Base-by-base conservation (phyloP, 2,888 invertebrate species). In the Esperia sulphurella region DNA sequence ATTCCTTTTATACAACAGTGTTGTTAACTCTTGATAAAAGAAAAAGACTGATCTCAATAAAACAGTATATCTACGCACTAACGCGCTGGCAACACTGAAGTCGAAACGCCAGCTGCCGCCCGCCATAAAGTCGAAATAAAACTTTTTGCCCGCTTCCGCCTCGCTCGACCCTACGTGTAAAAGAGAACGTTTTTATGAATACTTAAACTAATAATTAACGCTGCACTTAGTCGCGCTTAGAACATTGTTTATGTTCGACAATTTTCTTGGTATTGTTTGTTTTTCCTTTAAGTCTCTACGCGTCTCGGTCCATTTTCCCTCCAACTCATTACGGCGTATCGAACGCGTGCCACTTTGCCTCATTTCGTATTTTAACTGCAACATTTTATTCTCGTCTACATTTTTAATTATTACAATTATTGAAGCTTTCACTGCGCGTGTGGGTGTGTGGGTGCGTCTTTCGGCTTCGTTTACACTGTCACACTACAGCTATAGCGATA, bases 131-230 rank as follows among this genome's bases (percentile, higher is more conserved):
- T 51, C 53, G 53, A 57, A 57, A 61, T 59, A 58, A 60, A 63
- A 65, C 58, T 67, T 69, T 67, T 66, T 59, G 63, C 61, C 54
- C 49, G 55, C 61, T 65, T 67, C 65, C 46, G 43, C 43, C 14
- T 29, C 37, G 48, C 14, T 29, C 37, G 48, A 45, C 45, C 31
- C 33, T 28, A 43, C 43, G 39, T 43, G 29, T 45, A 59, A 57
- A 63, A 54, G 58, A 57, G 55, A 63, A 54, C 52, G 57, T 59
- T 78, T 80, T 80, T 81, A 79, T 81, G 78, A 75, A 81, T 76
- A 80, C 79, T 78, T 76, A 79, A 82, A 78, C 74, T 81, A 82
- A 82, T 81, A 82, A 82, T 82, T 81, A 83, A 78, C 79, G 70
- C 71, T 63, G 65, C 77, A 78, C 75, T 77, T 75, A 77, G 75